A percentile compares a stretch with the other conserved stretches of the same genome.
These are phyloP conservation scores for Gymnocypris eckloni DNA, from an alignment of 2,797 vertebrate genomes.

Conservation along the genomic window DNA sequence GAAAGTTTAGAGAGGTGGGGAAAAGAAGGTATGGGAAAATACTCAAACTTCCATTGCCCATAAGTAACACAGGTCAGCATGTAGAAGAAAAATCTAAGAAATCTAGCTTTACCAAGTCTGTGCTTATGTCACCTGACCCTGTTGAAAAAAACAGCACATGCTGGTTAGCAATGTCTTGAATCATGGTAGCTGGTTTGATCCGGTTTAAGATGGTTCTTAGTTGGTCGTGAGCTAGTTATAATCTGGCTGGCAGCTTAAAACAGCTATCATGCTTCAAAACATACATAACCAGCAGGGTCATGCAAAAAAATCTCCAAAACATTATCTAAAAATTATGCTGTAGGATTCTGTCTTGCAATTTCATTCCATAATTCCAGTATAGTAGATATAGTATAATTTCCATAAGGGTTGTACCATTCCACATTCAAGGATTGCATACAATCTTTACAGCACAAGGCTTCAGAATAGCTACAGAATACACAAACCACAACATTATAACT, in stretches of 20 bases:
- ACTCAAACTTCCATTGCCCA: not conserved
- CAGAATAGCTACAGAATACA: not conserved
- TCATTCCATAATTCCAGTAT: not conserved
- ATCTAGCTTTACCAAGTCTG: not conserved
- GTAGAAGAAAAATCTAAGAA: not conserved
- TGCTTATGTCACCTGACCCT: not conserved
- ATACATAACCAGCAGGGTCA: not conserved
- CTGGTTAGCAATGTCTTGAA: not conserved
- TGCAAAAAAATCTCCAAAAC: not conserved
- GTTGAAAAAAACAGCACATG: no score
- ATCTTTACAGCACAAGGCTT: not conserved
- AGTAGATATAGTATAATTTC: no score
- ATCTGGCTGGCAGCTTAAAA: not conserved
- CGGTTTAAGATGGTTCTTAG: no score
- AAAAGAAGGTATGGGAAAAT: not conserved
- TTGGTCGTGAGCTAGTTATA: not conserved
- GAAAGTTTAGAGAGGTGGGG: not conserved
- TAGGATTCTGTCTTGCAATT: not conserved
- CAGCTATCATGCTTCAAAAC: not conserved
- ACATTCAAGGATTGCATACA: not conserved
- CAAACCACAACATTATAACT: conserved; percentile 33
- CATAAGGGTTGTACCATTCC: not conserved
- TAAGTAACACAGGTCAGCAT: not conserved
- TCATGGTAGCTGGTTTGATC: not conserved
- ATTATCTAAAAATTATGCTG: not conserved